Base-by-base conservation (phyloP, 2,113 vertebrate species). In the Pogona vitticeps region DNA sequence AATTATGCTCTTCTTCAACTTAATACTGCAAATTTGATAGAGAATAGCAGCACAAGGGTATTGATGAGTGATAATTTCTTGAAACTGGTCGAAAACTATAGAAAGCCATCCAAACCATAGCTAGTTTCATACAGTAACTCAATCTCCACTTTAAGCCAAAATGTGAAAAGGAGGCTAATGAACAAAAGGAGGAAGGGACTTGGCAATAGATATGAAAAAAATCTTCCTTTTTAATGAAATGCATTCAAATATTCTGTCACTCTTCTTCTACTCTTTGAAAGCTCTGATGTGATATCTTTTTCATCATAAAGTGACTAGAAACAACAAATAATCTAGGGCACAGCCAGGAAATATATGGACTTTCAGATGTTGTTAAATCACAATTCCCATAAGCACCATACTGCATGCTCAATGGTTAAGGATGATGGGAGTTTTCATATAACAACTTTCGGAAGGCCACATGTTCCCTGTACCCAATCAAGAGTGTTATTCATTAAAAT, bases 211-310 rank as follows among this genome's bases (percentile, higher is more conserved):
- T 15, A 70, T 28, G 36, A 61, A n/a, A 56, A 85, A 52, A 26
- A 56, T 28, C 28, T 8, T 14, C 17, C 42, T 6, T 0, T 76
- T 78, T 88, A 76, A 40, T 79, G 2, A 7, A 85, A 80, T 87
- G 20, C 23, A 72, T 80, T 90, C 87, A 71, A 1, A 90, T 70
- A 33, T 84, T 67, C 36, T 71, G 38, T 52, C 84, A 76, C 75
- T 85, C 86, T 83, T 80, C 86, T 20, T 83, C 87, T 26, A 84
- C 86, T 91, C 86, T 67, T 81, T 91, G 52, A 14, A 63, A 89
- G 90, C 31, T 58, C 36, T 76, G 84, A 88, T 87, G 84, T 76
- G 40, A 70, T 91, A 82, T 84, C 65, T 73, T 90, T 76, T 86
- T 58, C 80, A 70, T 76, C 78, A 70, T 88, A 93, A 89, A 80